These are phyloP conservation scores for Brachyrhaphis roseni DNA, from an alignment of 2,797 vertebrate genomes.

Conservation along the genomic window DNA sequence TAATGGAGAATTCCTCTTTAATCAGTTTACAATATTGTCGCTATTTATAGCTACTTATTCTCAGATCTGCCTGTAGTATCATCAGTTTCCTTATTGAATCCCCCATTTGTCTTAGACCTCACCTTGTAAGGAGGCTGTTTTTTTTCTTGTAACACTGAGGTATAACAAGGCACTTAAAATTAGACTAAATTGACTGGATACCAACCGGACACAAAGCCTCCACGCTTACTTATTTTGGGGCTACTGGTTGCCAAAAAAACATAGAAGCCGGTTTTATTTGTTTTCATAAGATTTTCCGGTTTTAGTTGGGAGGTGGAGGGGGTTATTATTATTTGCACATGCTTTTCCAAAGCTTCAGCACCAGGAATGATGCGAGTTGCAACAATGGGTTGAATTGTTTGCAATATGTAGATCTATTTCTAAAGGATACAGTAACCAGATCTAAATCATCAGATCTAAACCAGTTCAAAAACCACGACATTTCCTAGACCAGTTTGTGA, in stretches of 20 bases:
- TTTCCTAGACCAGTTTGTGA: background rate
- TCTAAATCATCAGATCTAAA: background rate
- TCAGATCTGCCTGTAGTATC: slow-evolving; percentile 10
- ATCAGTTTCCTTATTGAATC: slow-evolving; percentile 6
- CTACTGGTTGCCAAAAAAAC: slow-evolving; percentile 5
- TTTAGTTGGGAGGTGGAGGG: background rate
- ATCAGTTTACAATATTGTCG: slow-evolving; percentile 14
- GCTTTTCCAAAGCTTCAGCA: slow-evolving; percentile 43
- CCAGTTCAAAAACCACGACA: background rate
- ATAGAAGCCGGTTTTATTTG: slow-evolving; percentile 29
- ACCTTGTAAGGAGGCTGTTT: background rate
- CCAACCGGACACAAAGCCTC: background rate
- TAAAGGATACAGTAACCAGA: background rate
- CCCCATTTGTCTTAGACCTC: background rate
- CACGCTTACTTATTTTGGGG: slow-evolving; percentile 5
- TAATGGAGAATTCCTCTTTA: slow-evolving; percentile 8
- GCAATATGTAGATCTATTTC: background rate
- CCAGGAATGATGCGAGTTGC: slow-evolving; percentile 44
- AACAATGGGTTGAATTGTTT: background rate
- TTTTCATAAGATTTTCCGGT: slow-evolving; percentile 29
- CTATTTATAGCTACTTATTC: slow-evolving; percentile 6
- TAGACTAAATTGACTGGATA: slow-evolving; percentile 3
- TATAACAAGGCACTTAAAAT: slow-evolving; percentile 5
- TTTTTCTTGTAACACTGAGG: slow-evolving; percentile 15
- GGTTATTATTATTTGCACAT: slow-evolving; percentile 6